These are phyloP conservation scores for Melinaea marsaeus DNA, from an alignment of 2,888 invertebrate genomes.

Conservation along the genomic window DNA sequence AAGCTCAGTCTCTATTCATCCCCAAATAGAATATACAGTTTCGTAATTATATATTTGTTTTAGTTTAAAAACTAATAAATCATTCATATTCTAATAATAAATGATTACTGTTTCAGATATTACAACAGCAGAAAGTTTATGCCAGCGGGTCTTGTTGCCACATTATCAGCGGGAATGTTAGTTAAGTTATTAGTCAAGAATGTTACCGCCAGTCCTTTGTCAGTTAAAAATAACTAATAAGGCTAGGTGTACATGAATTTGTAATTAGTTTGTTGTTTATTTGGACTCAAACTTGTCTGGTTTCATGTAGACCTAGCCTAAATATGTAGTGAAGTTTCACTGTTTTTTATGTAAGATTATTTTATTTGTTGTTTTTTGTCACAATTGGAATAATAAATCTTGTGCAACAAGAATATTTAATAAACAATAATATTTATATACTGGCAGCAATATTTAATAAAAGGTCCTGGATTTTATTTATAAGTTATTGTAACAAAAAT, in stretches of 20 bases:
- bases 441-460: too few relatives aligned
- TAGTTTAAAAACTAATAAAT: too few relatives aligned
- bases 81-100: not conserved
- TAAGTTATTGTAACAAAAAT: not conserved
- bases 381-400: too few relatives aligned
- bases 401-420: too few relatives aligned
- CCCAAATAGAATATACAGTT: too few relatives aligned
- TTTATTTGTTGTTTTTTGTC: too few relatives aligned
- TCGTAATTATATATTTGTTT: too few relatives aligned
- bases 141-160: conserved; percentile 93
- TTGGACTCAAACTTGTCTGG: not conserved
- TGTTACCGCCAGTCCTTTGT: conserved; percentile 49
- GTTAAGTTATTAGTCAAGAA: conserved; percentile 73
- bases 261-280: conserved; percentile 8
- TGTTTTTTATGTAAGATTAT: conserved; percentile 9
- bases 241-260: conserved; percentile 15
- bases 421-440: too few relatives aligned
- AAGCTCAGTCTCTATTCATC: too few relatives aligned
- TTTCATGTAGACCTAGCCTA: conserved; percentile 6
- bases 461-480: not conserved
- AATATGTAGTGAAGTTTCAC: conserved; percentile 3
- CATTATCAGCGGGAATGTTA: conserved; percentile 81
- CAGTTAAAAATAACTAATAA: conserved; percentile 55
- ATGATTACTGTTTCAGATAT: conserved; percentile 65
- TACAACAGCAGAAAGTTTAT: conserved; percentile 93